phyloP scores from a whole-genome alignment of 2,888 invertebrate species.

The Drosophila bunnanda region DNA sequence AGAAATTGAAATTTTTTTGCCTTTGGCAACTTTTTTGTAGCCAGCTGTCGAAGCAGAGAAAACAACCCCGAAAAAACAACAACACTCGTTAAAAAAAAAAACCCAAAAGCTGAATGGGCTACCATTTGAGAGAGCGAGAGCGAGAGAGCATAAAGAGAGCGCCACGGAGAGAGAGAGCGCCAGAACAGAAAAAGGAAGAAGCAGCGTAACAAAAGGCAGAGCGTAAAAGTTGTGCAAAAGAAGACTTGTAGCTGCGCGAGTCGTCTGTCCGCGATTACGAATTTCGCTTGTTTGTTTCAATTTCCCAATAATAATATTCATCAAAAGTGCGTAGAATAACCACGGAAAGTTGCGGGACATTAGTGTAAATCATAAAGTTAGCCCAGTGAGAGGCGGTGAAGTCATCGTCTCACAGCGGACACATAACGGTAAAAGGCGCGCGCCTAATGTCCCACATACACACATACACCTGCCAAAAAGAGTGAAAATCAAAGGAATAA shows the following conservation, averaged over 20 bases:
- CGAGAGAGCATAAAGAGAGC: not conserved
- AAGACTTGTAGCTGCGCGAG: slow-evolving; percentile 75
- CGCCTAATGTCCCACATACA: slow-evolving; percentile 30
- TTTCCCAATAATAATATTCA: slow-evolving; percentile 1
- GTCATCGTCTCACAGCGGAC: slow-evolving; percentile 8
- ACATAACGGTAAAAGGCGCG: slow-evolving; percentile 30
- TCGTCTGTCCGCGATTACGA: slow-evolving; percentile 50
- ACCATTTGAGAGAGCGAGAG: not conserved
- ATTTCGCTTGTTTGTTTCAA: slow-evolving; percentile 35
- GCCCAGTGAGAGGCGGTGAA: slow-evolving; percentile 1
- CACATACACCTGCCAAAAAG: slow-evolving; percentile 7
- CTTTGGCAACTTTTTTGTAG: slow-evolving; percentile 4
- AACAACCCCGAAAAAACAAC: slow-evolving; percentile 66
- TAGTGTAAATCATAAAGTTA: not conserved
- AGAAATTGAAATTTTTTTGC: slow-evolving; percentile 14
- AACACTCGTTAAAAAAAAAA: slow-evolving; percentile 30
- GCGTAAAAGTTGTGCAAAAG: slow-evolving; percentile 75
- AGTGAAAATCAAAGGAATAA: slow-evolving; percentile 12
- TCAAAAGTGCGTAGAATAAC: slow-evolving; percentile 4
- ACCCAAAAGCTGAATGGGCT: slow-evolving; percentile 25
- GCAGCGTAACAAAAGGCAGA: slow-evolving; percentile 64
- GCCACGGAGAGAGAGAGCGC: slow-evolving; percentile 3
- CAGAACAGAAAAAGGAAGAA: slow-evolving; percentile 34
- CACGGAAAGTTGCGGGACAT: not conserved
- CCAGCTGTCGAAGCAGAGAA: slow-evolving; percentile 46